A percentile compares a stretch with the other conserved stretches of the same genome.
Evolutionary conservation across 2,888 invertebrate species (phyloP).

Genomic region (Machimus atricapillus): DNA sequence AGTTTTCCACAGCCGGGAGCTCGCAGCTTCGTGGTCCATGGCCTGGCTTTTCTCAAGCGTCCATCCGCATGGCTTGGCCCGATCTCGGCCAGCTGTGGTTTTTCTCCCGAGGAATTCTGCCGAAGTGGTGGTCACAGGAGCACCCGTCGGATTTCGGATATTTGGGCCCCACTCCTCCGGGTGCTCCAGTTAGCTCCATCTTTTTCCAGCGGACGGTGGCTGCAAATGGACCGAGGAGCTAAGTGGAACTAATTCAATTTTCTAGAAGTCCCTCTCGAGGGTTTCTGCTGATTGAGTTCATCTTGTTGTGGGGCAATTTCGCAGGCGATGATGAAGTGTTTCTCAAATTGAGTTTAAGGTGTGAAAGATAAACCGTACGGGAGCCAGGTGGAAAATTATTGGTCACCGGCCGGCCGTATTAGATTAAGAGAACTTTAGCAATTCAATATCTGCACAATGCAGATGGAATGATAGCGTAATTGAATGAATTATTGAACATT

Average conservation of each 20-base stretch:
- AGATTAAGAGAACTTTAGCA: not conserved
- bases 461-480: too few relatives aligned
- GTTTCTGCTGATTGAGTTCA: not conserved
- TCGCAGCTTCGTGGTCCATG: not conserved
- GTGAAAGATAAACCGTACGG: not conserved
- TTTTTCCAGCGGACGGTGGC: not conserved
- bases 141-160: not conserved
- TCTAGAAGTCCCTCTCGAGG: not conserved
- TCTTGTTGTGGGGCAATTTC: not conserved
- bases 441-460: too few relatives aligned
- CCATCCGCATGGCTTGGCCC: not conserved
- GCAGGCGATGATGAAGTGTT: not conserved
- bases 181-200: not conserved
- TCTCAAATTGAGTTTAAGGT: not conserved
- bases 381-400: not conserved
- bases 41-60: not conserved
- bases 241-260: not conserved
- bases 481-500: too few relatives aligned
- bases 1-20: not conserved
- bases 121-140: not conserved
- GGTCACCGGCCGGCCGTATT: not conserved
- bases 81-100: not conserved
- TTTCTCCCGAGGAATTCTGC: not conserved
- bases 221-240: not conserved
- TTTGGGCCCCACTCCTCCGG: not conserved